A percentile compares a stretch with the other conserved stretches of the same genome.
Evolutionary conservation across 2,113 vertebrate species (phyloP).

Genomic region (Phocoena sinus): DNA sequence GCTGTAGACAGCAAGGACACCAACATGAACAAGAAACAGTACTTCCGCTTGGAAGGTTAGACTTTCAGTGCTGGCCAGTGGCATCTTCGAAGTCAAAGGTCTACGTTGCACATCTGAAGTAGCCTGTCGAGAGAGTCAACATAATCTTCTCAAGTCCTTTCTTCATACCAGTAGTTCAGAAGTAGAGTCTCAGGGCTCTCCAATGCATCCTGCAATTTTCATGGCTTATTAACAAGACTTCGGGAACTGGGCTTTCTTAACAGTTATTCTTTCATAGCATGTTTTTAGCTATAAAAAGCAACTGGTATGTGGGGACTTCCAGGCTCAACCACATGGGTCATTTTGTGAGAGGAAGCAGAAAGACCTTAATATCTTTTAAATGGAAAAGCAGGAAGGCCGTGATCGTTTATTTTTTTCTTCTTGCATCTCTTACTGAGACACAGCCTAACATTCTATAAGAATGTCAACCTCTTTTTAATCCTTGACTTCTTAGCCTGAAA

Average conservation of each 20-base stretch:
- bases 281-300: slow-evolving; percentile 43
- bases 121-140: too few species aligned
- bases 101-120: background rate
- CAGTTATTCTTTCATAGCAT: background rate
- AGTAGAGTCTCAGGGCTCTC: background rate
- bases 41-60: background rate
- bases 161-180: background rate
- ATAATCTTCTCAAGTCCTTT: background rate
- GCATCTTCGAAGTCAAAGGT: background rate
- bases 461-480: slow-evolving; percentile 11
- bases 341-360: slow-evolving; percentile 53
- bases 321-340: background rate
- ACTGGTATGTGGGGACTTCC: slow-evolving; percentile 41
- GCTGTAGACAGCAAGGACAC: background rate
- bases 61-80: background rate
- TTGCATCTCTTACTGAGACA: background rate
- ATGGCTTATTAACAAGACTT: background rate
- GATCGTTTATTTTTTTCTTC: background rate
- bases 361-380: slow-evolving; percentile 21
- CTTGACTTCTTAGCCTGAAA: background rate
- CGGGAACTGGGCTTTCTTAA: background rate
- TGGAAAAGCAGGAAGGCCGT: slow-evolving; percentile 8
- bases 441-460: slow-evolving; percentile 30
- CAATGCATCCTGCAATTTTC: background rate
- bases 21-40: background rate